Percentiles rank a stretch among this genome's conserved stretches.
phyloP scores from a whole-genome alignment of 2,797 vertebrate species.

The Typhlichthys eigenmanni region DNA sequence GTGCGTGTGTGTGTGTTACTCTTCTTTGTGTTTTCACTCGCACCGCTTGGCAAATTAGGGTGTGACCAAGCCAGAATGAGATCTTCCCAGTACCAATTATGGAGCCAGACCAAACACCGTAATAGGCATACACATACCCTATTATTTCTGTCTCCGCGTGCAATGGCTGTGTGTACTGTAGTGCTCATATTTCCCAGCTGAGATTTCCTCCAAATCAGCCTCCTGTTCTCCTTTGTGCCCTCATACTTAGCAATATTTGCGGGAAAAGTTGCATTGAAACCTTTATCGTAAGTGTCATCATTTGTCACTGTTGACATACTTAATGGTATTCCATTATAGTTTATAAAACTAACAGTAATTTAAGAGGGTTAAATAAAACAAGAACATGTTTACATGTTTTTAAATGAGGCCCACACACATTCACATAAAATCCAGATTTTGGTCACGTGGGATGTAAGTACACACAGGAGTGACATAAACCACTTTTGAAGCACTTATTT shows the following conservation, averaged over 20 bases:
- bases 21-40: slow-evolving; percentile 40
- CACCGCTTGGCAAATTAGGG: slow-evolving; percentile 59
- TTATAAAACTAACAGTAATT: no score
- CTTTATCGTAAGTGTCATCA: slow-evolving; percentile 14
- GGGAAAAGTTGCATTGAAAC: slow-evolving; percentile 15
- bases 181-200: background rate
- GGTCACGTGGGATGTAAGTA: background rate
- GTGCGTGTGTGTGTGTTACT: slow-evolving; percentile 4
- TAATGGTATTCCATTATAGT: no score
- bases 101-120: slow-evolving; percentile 43
- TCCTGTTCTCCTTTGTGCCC: slow-evolving; percentile 23
- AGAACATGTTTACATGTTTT: no score
- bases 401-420: no score
- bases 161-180: background rate
- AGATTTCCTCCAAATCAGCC: slow-evolving; percentile 10
- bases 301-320: slow-evolving; percentile 4
- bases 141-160: slow-evolving; percentile 22
- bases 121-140: slow-evolving; percentile 37
- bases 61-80: slow-evolving; percentile 47
- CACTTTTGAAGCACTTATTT: background rate
- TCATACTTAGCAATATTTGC: slow-evolving; percentile 10
- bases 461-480: background rate
- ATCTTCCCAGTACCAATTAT: slow-evolving; percentile 31
- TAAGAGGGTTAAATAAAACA: no score
- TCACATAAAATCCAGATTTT: no score